Evolutionary conservation across 1,140 invertebrate genomes (phyloP).

Genomic region (Cepaea nemoralis): DNA sequence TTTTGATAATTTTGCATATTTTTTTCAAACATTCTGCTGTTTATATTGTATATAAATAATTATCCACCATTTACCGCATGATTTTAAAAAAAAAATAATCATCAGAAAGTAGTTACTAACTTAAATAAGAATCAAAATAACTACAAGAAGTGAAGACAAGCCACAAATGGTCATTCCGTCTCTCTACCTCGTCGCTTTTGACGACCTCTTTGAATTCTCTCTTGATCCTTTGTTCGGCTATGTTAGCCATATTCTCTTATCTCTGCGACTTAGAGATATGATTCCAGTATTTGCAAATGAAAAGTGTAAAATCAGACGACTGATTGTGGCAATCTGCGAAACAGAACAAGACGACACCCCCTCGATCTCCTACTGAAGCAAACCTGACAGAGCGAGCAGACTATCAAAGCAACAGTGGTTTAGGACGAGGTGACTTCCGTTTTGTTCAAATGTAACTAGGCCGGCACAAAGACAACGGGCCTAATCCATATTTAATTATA

Average conservation of each 20-base stretch:
- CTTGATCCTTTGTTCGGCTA: conserved; percentile 94
- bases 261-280: not conserved
- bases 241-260: conserved; percentile 86
- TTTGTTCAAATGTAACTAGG: not conserved
- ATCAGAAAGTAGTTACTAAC: no score
- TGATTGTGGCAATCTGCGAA: not conserved
- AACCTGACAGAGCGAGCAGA: not conserved
- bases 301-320: not conserved
- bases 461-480: conserved; percentile 38
- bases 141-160: no score
- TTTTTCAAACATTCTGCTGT: no score
- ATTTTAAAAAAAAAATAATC: no score
- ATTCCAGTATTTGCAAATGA: not conserved
- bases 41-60: no score
- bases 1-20: no score
- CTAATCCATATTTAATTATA: no score
- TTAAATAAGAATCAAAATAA: no score
- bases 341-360: not conserved
- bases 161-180: no score
- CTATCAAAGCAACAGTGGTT: not conserved
- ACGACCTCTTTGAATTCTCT: conserved; percentile 98
- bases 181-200: conserved; percentile 94
- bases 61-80: no score
- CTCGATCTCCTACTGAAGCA: not conserved
- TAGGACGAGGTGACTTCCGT: not conserved